Base-by-base conservation (phyloP, 2,797 vertebrate genomes). In the Okamejei kenojei region DNA sequence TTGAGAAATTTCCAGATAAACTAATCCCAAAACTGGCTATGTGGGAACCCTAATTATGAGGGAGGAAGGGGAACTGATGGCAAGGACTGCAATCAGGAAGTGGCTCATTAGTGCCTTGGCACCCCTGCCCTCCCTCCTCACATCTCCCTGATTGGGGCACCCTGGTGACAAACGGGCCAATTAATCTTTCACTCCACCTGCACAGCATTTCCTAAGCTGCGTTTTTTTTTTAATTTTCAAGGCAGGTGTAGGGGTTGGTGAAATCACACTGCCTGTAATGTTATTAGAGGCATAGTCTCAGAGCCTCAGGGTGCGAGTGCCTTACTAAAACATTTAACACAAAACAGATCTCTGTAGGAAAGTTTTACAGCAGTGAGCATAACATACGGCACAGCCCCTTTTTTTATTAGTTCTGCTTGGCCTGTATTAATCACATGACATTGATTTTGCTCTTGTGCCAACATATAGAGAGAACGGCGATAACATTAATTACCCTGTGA, bases 341-440 rank as follows among this genome's bases (percentile, higher is more conserved):
- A 76, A 92, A 76, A 45, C 38, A 76, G 90, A 92, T 76, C 90
- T 45, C 38, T 74, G 68, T 58, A 54, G 68, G 90, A 92, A 92
- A 74, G 26, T 26, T 74, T 92, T 76, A 92, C 90, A 54, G 10
- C 90, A 76, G 11, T 76, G 1, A 45, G 54, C 90, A 76, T 92
- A 76, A 54, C 68, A 76, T n/a, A 92, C 73, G 71, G 38, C 38
- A 76, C 90, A 92, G 90, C 90, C 73, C 26, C 73, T 92, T 92
- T 76, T 76, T 92, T 92, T 76, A 92, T 76, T 76, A 58, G 73
- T 54, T 92, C 26, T 92, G 71, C 29, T 92, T 92, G 90, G 68
- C 38, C 76, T 76, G 71, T 32, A 68, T n/a, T 54, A 54, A 92
- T 74, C 26, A 38, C 90, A 76, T 68, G 61, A 35, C 21, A n/a